phyloP scores from a whole-genome alignment of 1,140 invertebrate genomes.

The Lamellibrachia luymesi region DNA sequence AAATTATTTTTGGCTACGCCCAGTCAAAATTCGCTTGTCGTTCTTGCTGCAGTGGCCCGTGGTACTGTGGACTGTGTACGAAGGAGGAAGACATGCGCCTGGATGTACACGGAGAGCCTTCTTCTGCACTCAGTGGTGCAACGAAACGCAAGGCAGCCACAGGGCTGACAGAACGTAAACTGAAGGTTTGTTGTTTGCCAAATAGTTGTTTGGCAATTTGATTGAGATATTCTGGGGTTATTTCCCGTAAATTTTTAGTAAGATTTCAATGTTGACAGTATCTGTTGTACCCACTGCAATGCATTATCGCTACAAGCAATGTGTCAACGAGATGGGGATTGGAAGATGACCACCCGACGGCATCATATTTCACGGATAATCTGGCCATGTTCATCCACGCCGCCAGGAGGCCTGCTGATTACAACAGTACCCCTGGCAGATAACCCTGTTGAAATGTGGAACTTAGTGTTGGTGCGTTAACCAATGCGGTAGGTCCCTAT shows the following conservation, averaged over 20 bases:
- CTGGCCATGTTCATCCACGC: no score
- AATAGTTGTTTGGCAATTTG: background rate
- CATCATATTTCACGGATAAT: no score
- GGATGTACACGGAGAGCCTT: constrained; percentile 2
- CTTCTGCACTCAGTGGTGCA: background rate
- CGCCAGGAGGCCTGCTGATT: no score
- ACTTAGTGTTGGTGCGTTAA: no score
- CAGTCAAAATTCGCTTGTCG: constrained; percentile 51
- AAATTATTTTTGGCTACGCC: background rate
- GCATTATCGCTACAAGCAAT: no score
- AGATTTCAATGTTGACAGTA: background rate
- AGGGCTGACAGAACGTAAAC: constrained; percentile 44
- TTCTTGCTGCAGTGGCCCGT: constrained; percentile 70
- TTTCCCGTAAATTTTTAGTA: background rate
- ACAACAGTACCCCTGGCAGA: no score
- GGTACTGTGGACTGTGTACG: constrained; percentile 88
- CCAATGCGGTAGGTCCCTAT: no score
- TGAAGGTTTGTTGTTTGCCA: constrained; percentile 36
- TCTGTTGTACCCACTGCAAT: no score
- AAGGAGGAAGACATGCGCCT: constrained; percentile 34
- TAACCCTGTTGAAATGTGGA: no score
- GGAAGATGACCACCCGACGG: no score
- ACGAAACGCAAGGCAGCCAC: constrained; percentile 16
- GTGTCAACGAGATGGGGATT: no score
- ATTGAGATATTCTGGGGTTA: background rate